Evolutionary conservation across 2,888 invertebrate genomes (phyloP).

Genomic region (Philaethria dido): DNA sequence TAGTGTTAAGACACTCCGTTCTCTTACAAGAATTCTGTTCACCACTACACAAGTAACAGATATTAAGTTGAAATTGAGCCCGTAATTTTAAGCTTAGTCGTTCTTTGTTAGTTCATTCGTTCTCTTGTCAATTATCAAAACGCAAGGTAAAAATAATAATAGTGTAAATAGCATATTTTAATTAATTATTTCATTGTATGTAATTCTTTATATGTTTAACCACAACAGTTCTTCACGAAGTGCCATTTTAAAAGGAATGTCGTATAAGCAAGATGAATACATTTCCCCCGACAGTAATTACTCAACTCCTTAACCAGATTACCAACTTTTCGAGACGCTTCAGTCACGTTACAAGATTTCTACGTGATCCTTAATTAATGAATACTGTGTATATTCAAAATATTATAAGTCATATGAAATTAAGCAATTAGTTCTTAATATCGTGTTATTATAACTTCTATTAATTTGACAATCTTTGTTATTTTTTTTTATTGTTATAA

Average conservation of each 20-base stretch:
- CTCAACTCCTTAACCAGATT: constrained; percentile 32
- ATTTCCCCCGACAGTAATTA: constrained; percentile 32
- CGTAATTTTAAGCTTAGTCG: not conserved
- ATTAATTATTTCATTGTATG: not conserved
- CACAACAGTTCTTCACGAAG: not conserved
- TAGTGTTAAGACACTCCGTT: too few relatives aligned
- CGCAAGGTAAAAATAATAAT: not conserved
- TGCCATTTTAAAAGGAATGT: constrained; percentile 8
- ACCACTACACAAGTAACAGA: too few relatives aligned
- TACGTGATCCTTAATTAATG: constrained; percentile 14
- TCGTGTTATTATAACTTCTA: not conserved
- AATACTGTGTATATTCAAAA: not conserved
- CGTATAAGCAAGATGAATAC: constrained; percentile 16
- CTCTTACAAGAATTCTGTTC: too few relatives aligned
- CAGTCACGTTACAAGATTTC: constrained; percentile 19
- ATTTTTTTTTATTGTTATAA: too few relatives aligned
- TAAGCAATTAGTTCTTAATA: not conserved
- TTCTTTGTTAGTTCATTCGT: too few relatives aligned
- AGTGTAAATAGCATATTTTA: not conserved
- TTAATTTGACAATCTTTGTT: too few relatives aligned
- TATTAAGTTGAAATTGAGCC: not conserved
- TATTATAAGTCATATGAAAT: not conserved
- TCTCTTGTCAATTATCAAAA: too few relatives aligned
- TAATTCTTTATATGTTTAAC: not conserved
- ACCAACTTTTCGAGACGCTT: constrained; percentile 28